Conservation (phyloP, 2,797 vertebrate species). For the Oreortyx pictus region DNA sequence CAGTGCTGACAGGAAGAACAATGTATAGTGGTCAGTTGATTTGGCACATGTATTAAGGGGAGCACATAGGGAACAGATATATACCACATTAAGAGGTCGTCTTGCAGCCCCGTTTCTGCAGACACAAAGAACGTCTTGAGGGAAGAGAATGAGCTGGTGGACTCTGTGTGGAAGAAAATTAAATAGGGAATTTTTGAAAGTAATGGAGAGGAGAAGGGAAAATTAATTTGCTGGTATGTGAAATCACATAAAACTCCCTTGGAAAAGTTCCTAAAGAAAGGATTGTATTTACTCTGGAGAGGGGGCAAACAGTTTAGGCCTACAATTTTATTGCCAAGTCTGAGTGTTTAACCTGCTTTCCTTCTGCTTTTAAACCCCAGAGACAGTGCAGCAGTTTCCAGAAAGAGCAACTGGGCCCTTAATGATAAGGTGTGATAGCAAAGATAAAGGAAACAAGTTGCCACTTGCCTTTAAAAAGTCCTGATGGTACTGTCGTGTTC, state of each 20-base stretch:
- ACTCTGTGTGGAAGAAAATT: neutral
- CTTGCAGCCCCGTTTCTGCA: neutral
- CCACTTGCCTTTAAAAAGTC: constrained; percentile 25
- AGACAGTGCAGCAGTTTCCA: neutral
- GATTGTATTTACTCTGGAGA: constrained; percentile 35
- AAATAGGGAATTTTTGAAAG: neutral
- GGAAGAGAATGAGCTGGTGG: neutral
- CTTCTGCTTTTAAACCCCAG: constrained; percentile 33
- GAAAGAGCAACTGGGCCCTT: neutral
- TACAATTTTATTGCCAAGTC: constrained; percentile 29
- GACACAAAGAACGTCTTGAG: constrained; percentile 6
- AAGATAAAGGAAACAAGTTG: constrained; percentile 33
- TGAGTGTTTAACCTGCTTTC: neutral
- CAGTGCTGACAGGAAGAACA: constrained; percentile 26
- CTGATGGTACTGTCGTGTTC: neutral
- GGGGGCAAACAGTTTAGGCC: neutral
- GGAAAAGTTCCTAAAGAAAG: constrained; percentile 41
- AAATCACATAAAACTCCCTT: constrained; percentile 34
- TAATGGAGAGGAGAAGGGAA: constrained; percentile 1
- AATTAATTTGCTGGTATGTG: neutral
- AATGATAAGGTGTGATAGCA: constrained; percentile 18
- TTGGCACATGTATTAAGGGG: neutral
- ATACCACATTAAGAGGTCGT: neutral
- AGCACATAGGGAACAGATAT: neutral
- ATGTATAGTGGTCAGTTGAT: neutral